A percentile compares a stretch with the other conserved stretches of the same genome.
Evolutionary conservation across 1,140 invertebrate species (phyloP).

Genomic region (Neuroterus valhalla): DNA sequence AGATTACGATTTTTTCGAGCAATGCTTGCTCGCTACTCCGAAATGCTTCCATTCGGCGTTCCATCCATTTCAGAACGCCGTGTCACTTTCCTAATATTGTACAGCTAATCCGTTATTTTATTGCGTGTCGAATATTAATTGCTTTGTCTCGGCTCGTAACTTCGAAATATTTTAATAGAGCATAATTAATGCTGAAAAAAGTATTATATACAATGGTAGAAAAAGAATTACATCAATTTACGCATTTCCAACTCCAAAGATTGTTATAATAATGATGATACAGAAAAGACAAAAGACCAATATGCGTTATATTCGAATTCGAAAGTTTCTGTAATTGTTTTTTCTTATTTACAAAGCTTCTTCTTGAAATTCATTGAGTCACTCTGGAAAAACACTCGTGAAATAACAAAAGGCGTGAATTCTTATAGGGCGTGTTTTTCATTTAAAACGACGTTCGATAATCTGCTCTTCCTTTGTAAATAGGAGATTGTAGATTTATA

Average conservation of each 20-base stretch:
- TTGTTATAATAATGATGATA: background rate
- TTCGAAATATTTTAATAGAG: conserved; percentile 12
- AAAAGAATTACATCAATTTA: background rate
- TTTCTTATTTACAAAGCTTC: conserved; percentile 14
- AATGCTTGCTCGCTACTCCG: conserved; percentile 4
- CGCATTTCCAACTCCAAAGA: background rate
- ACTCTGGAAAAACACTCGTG: background rate
- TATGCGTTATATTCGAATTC: conserved; percentile 20
- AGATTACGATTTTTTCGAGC: background rate
- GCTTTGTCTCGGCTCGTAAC: background rate
- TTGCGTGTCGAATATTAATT: conserved; percentile 4
- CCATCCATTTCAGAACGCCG: conserved; percentile 26
- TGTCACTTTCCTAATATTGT: conserved; percentile 19
- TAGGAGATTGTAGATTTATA: no score
- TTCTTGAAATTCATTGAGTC: conserved; percentile 30
- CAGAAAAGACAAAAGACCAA: conserved; percentile 3
- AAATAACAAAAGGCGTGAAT: background rate
- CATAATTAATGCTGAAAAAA: background rate
- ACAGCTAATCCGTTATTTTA: background rate
- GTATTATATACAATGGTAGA: no score
- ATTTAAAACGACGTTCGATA: no score
- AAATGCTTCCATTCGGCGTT: conserved; percentile 5
- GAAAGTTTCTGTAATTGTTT: conserved; percentile 10
- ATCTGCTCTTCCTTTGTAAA: no score
- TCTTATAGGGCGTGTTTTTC: no score